phyloP scores from a whole-genome alignment of 1,140 invertebrate species.

The Bombus huntii region DNA sequence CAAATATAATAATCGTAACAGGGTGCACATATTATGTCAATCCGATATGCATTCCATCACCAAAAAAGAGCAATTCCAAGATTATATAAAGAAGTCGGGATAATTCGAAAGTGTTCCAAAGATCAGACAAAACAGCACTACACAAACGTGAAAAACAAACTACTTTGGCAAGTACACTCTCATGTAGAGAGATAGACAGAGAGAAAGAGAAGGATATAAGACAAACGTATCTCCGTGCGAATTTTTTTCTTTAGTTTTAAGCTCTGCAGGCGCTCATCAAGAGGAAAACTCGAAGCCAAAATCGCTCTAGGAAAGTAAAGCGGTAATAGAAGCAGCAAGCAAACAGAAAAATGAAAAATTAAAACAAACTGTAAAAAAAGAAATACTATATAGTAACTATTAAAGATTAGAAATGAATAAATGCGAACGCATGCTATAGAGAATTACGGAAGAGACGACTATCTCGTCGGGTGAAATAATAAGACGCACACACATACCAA shows the following conservation, averaged over 20 bases:
- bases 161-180: slow-evolving; percentile 44
- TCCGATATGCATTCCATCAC: slow-evolving; percentile 75
- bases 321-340: slow-evolving; percentile 48
- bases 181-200: slow-evolving; percentile 8
- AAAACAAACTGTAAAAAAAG: neutral
- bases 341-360: slow-evolving; percentile 39
- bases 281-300: slow-evolving; percentile 62
- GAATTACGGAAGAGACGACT: slow-evolving; percentile 30
- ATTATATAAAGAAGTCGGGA: slow-evolving; percentile 27
- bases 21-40: slow-evolving; percentile 64
- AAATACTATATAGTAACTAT: neutral
- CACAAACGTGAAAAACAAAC: slow-evolving; percentile 24
- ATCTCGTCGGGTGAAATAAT: slow-evolving; percentile 33
- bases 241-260: slow-evolving; percentile 40
- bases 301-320: slow-evolving; percentile 56
- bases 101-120: slow-evolving; percentile 44
- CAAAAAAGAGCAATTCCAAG: slow-evolving; percentile 58
- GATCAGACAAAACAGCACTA: slow-evolving; percentile 48
- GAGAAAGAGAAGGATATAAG: neutral
- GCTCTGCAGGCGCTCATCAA: slow-evolving; percentile 55
- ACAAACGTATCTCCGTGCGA: neutral
- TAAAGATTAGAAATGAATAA: slow-evolving; percentile 13
- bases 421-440: slow-evolving; percentile 53
- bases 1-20: slow-evolving; percentile 56
- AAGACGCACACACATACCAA: slow-evolving; percentile 66